Evolutionary conservation across 2,888 invertebrate genomes (phyloP), one percentile per base, ranked within the genome.

Genomic region (Drosophila quasianomalipes): DNA sequence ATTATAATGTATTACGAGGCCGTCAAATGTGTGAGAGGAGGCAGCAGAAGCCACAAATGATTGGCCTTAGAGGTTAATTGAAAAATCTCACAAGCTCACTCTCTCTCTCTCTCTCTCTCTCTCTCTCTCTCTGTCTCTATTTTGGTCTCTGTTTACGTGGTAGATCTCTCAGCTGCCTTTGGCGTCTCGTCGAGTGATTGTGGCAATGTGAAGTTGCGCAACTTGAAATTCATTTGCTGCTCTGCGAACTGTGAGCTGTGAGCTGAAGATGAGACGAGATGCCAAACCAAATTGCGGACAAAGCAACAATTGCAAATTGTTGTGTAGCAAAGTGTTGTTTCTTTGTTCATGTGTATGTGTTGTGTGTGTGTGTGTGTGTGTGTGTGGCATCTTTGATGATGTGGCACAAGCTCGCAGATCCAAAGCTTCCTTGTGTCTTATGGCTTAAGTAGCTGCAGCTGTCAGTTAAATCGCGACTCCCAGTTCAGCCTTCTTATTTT

Each of bases 241-340:
- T 58, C 41, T 44, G 30, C 44, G 39, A 64, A 10, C 41, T 41
- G n/a, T n/a, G 41, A 41, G 41, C n/a, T 41, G 41, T 35, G 55
- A 28, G 55, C 33, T 30, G 22, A 33, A 54, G 68, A 57, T 28
- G 68, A 55, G 55, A 14, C 26, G 51, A 69, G 69, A 69, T 68
- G 68, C 65, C 61, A 65, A 64, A 52, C 53, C 61, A 74, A 80
- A 81, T 81, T 77, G 77, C 81, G 71, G 77, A 71, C 77, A 81
- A 70, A 84, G 74, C 89, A 90, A 89, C 86, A 85, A 90, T 89
- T 76, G 87, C 89, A 90, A 88, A 90, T 85, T 89, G 82, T 86
- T 82, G 81, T 71, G 76, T 80, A 74, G 74, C 90, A 82, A 77
- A 83, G 77, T 61, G 69, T 70, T 75, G 76, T 70, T 52, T 22